phyloP scores from a whole-genome alignment of 2,797 vertebrate species.

The Danio choprae region DNA sequence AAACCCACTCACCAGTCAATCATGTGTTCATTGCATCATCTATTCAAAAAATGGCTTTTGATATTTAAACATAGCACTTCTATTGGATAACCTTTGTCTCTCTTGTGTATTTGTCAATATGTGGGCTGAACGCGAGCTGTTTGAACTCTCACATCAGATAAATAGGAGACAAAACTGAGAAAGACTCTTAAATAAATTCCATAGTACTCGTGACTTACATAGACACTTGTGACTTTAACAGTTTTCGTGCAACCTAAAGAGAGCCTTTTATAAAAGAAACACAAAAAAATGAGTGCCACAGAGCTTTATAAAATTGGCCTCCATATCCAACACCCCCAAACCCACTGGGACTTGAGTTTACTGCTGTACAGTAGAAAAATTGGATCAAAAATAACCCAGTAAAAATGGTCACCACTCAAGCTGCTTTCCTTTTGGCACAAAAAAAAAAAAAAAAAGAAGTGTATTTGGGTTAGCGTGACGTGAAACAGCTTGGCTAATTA shows the following conservation, averaged over 20 bases:
- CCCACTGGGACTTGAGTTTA: background rate
- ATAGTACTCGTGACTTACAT: background rate
- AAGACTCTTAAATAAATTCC: background rate
- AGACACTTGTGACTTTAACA: background rate
- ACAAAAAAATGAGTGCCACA: background rate
- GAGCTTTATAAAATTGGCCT: background rate
- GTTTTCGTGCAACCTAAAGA: background rate
- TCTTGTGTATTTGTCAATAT: background rate
- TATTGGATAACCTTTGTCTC: background rate
- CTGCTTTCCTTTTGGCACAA: background rate
- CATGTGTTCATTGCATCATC: background rate
- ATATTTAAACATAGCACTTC: constrained; percentile 11
- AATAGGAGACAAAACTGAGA: background rate
- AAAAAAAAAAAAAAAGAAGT: background rate
- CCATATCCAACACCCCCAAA: background rate
- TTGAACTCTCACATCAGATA: background rate
- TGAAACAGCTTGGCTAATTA: background rate
- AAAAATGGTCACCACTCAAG: constrained; percentile 15
- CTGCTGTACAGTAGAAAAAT: constrained; percentile 20
- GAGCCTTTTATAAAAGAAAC: background rate
- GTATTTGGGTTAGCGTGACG: background rate
- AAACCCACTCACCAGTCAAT: background rate
- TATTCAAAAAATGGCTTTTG: background rate
- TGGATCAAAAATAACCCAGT: constrained; percentile 27
- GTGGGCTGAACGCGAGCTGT: constrained; percentile 1